A percentile compares a stretch with the other conserved stretches of the same genome.
phyloP scores from a whole-genome alignment of 2,113 vertebrate genomes.

The Haliaeetus leucogaster region DNA sequence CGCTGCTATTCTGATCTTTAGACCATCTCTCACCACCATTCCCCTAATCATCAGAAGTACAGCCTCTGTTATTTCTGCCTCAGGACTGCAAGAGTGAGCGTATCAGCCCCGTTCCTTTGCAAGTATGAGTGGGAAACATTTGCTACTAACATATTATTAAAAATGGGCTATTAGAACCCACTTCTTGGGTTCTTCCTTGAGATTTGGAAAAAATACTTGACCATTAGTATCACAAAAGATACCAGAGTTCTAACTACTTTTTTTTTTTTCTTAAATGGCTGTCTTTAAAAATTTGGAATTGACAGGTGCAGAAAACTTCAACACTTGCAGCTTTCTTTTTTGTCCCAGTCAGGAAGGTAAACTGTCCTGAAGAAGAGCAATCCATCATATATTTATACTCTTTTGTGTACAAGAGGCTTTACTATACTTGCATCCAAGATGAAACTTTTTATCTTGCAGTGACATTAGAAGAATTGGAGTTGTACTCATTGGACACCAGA shows the following conservation, averaged over 20 bases:
- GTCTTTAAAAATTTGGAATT: background rate
- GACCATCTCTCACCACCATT: background rate
- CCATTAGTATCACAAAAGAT: background rate
- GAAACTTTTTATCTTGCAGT: constrained; percentile 76
- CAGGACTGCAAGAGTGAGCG: background rate
- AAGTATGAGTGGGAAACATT: background rate
- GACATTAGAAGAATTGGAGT: constrained; percentile 94
- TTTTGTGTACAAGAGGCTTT: background rate
- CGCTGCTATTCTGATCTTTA: background rate
- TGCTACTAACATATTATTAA: background rate
- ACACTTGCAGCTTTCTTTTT: background rate
- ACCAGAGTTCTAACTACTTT: background rate
- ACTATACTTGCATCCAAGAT: background rate
- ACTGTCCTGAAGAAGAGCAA: background rate
- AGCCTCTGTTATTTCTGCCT: background rate
- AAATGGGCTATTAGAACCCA: background rate
- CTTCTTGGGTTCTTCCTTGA: background rate
- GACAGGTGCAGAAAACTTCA: background rate
- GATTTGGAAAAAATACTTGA: background rate
- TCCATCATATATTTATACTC: background rate
- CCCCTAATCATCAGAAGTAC: background rate
- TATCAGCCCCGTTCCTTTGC: background rate
- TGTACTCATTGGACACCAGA: constrained; percentile 94
- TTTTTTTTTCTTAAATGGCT: background rate
- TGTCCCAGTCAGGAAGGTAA: background rate